phyloP scores from a whole-genome alignment of 2,797 vertebrate genomes.

The Onychomys torridus region DNA sequence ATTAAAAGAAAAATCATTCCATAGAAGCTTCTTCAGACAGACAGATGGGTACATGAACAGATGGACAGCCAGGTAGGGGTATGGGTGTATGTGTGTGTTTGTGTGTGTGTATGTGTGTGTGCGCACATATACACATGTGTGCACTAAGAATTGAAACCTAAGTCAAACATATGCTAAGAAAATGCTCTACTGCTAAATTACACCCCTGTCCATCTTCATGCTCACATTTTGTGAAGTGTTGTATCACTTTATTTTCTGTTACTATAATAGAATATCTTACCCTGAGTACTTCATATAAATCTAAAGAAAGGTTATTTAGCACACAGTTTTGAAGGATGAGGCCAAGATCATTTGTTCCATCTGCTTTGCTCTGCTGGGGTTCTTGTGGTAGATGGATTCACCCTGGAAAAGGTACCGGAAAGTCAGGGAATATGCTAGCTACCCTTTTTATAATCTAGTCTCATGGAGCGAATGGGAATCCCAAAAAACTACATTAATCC shows the following conservation, averaged over 20 bases:
- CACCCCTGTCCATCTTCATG: background rate
- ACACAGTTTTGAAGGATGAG: background rate
- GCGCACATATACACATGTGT: fast-evolving
- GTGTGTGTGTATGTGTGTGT: background rate
- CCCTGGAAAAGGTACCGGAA: background rate
- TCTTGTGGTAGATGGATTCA: background rate
- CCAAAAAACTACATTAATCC: background rate
- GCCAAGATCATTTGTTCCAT: background rate
- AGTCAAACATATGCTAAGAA: background rate
- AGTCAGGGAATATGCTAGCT: background rate
- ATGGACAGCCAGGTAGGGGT: background rate
- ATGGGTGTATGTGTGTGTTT: background rate
- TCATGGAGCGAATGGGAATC: background rate
- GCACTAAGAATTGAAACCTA: background rate
- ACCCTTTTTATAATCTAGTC: background rate
- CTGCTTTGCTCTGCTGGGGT: background rate
- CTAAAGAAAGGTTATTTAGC: background rate
- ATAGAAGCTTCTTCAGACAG: background rate
- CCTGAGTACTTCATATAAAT: background rate
- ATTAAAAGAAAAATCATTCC: slow-evolving; percentile 33
- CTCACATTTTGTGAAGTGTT: background rate
- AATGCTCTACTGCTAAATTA: background rate
- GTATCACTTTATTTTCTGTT: background rate
- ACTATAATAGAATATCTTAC: background rate
- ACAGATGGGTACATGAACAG: background rate